Base-by-base conservation (phyloP, 2,888 invertebrate species). In the Smittia aterrima region DNA sequence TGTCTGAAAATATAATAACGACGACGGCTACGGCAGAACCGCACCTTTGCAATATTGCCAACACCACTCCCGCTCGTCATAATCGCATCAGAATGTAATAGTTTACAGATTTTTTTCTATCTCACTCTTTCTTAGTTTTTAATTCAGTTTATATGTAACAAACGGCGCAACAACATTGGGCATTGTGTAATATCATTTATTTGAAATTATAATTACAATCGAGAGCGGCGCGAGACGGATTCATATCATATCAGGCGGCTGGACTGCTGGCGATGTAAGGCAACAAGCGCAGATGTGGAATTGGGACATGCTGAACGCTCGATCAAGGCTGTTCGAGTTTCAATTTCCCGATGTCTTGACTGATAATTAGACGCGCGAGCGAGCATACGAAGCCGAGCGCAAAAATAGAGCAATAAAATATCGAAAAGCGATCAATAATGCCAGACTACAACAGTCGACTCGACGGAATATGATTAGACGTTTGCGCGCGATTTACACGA, bases 71-170 rank as follows among this genome's bases (percentile, higher is more conserved):
- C 74, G 66, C 66, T 74, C 74, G 64, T 66, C 74, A 74, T 74
- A 74, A 66, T 74, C 74, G 72, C 72, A 74, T 74, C 74, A 74
- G 74, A 74, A 74, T 74, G 74, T 74, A 66, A 74, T 74, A 66
- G 66, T 74, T 66, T 47, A 38, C 38, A 67, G 25, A 27, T n/a
- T 58, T 58, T 9, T 47, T 47, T 67, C 22, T 68, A 9, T 68
- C 24, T 18, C 7, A 25, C 54, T 70, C 27, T 54, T n/a, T n/a
- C n/a, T n/a, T n/a, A n/a, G n/a, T n/a, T n/a, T n/a, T 54, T 32
- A 71, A 71, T 71, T 27, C 32, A 71, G 7, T 47, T 58, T 58
- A 58, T 58, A 58, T 58, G 58, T 64, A 64, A 64, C 64, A 54
- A 25, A 53, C n/a, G 25, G 24, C 24, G 13, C 22, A 24, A 32